Percentiles rank a stretch among this genome's conserved stretches.
These are phyloP conservation scores for Bryconaethiops microstoma DNA, from an alignment of 2,797 vertebrate species.

Conservation along the genomic window DNA sequence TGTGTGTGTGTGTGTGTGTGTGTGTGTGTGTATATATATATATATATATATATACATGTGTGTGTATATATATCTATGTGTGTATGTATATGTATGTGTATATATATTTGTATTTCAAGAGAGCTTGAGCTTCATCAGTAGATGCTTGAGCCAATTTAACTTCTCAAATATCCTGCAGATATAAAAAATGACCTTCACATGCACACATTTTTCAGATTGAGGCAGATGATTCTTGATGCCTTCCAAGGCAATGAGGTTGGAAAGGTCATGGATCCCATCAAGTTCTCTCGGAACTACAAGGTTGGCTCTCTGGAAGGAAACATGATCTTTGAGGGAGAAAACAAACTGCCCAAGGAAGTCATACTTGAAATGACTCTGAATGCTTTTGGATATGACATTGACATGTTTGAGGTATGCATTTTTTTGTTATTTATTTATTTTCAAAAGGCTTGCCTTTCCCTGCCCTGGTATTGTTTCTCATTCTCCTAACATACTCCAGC, in stretches of 20 bases:
- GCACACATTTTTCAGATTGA: slow-evolving; percentile 75
- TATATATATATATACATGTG: too few relatives aligned
- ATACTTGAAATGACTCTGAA: slow-evolving; percentile 92
- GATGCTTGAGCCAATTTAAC: too few relatives aligned
- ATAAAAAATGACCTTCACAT: background rate
- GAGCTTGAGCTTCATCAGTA: too few relatives aligned
- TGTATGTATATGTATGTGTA: too few relatives aligned
- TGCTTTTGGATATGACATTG: slow-evolving; percentile 82
- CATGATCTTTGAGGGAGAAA: slow-evolving; percentile 86
- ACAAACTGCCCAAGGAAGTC: slow-evolving; percentile 86
- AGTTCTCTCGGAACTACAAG: slow-evolving; percentile 87
- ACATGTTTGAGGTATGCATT: slow-evolving; percentile 90
- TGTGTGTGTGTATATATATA: too few relatives aligned
- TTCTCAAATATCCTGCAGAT: background rate
- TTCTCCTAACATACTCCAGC: too few relatives aligned
- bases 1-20: too few relatives aligned
- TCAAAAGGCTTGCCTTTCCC: background rate
- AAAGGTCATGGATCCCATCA: slow-evolving; percentile 77
- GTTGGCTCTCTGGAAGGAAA: slow-evolving; percentile 85
- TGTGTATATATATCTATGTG: too few relatives aligned
- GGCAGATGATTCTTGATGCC: slow-evolving; percentile 76
- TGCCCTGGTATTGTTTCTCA: background rate
- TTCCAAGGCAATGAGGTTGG: slow-evolving; percentile 81
- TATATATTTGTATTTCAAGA: too few relatives aligned
- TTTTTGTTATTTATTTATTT: too few relatives aligned